These are phyloP conservation scores for Cartodere bifasciata DNA, from an alignment of 2,888 invertebrate genomes.

Conservation along the genomic window DNA sequence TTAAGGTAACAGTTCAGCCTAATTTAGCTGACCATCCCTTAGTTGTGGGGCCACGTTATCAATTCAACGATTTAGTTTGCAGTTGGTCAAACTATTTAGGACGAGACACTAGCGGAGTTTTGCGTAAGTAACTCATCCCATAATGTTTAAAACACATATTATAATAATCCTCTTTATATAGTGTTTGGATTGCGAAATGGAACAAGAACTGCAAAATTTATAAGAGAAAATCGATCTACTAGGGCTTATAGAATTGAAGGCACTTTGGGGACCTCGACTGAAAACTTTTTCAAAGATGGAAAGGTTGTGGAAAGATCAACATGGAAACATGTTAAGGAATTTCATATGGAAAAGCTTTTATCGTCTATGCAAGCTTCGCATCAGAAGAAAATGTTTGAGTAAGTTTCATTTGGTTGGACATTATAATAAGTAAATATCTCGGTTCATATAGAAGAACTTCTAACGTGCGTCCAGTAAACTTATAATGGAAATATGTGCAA, in stretches of 20 bases:
- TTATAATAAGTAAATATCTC: too few species aligned
- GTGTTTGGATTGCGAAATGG: constrained; percentile 66
- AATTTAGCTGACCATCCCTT: constrained; percentile 65
- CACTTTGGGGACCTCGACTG: constrained; percentile 61
- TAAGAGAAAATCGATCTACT: constrained; percentile 49
- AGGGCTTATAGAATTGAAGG: constrained; percentile 65
- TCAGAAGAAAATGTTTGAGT: constrained; percentile 79
- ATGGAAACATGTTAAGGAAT: constrained; percentile 54
- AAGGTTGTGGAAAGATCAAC: constrained; percentile 56
- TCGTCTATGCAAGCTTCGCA: constrained; percentile 75
- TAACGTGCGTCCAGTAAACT: too few species aligned
- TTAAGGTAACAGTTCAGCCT: constrained; percentile 44
- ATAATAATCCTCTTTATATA: constrained; percentile 31
- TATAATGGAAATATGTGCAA: too few species aligned
- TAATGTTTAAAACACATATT: background rate
- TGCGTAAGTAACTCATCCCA: constrained; percentile 41
- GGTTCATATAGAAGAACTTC: too few species aligned
- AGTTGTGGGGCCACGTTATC: constrained; percentile 65
- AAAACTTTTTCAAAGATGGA: constrained; percentile 58
- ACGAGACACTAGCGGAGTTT: constrained; percentile 56
- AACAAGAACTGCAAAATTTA: constrained; percentile 38
- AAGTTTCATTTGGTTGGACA: constrained; percentile 31
- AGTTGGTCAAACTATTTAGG: constrained; percentile 48
- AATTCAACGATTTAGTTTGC: constrained; percentile 51
- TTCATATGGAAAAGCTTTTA: constrained; percentile 59